These are phyloP conservation scores for Boleophthalmus pectinirostris DNA, from an alignment of 2,113 vertebrate species.

Conservation along the genomic window DNA sequence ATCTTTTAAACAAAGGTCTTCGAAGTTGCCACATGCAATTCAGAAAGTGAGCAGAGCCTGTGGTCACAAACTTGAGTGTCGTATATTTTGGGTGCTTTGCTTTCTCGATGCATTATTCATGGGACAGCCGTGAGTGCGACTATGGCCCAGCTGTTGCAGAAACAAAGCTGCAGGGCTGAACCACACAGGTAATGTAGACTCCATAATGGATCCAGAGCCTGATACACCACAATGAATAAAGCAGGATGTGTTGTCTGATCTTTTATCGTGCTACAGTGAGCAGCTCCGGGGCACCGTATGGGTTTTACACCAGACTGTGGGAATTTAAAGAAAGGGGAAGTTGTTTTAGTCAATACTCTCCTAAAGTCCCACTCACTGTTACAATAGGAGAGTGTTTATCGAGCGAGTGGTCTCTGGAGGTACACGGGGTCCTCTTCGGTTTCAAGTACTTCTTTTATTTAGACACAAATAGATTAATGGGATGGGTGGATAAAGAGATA, in stretches of 20 bases:
- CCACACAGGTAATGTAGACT: constrained; percentile 55
- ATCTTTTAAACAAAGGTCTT: too few relatives aligned
- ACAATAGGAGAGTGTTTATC: background rate
- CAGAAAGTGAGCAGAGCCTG: constrained; percentile 36
- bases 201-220: constrained; percentile 46
- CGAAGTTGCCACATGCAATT: too few relatives aligned
- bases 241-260: constrained; percentile 45
- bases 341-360: background rate
- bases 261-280: constrained; percentile 22
- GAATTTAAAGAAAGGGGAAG: constrained; percentile 9
- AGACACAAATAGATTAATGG: too few relatives aligned
- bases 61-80: constrained; percentile 50
- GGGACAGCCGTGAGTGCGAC: constrained; percentile 45
- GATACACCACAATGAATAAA: constrained; percentile 54
- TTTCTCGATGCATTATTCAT: constrained; percentile 70
- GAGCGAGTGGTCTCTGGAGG: too few relatives aligned
- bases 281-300: constrained; percentile 31
- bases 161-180: constrained; percentile 64
- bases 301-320: constrained; percentile 3
- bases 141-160: constrained; percentile 68
- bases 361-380: background rate
- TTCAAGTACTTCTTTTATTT: too few relatives aligned
- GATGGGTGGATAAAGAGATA: too few relatives aligned
- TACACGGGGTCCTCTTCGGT: too few relatives aligned
- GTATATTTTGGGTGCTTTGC: constrained; percentile 62